Evolutionary conservation across 2,888 invertebrate species (phyloP), one percentile per base, ranked within the genome.

Genomic region (Escarpia spicata): DNA sequence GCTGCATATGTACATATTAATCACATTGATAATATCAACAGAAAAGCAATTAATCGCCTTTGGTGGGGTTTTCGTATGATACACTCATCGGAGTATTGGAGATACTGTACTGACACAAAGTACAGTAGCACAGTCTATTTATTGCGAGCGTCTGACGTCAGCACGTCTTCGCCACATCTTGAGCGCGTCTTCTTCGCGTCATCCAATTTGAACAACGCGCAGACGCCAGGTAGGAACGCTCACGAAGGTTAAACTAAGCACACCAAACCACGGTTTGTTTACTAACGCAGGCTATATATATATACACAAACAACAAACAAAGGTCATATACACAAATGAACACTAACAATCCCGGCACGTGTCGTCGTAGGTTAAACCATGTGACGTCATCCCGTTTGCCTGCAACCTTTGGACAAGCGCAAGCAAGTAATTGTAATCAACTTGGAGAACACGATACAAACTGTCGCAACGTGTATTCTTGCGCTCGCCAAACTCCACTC

Each of bases 251-350:
- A 75, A 75, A 75, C 75, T 26, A 15, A 75, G 75, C 75, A 75
- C 75, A 26, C 75, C 75, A 75, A 75, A 75, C 75, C 19, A 75
- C 3, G n/a, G 75, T 75, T 75, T 75, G 75, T 75, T 75, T 26
- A 75, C 75, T 75, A 75, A 75, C 75, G 75, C 75, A 75, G 75
- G 75, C 75, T 15, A 2, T 52, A 52, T 52, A 52, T 52, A 52
- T 52, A 75, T 75, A 75, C 75, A 75, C 75, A 75, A 75, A 75
- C 75, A 75, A 75, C 75, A 75, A 75, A 75, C 75, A 75, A 26
- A 75, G 75, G 75, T 75, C 75, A n/a, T 26, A 26, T 75, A 75
- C 75, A 26, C n/a, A 75, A 75, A 75, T 75, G 3, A 75, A 75
- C 75, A 75, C 75, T 26, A 75, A 75, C 75, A 75, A 75, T 75